Evolutionary conservation across 1,140 invertebrate species (phyloP).

Genomic region (Philopotamus ludificatus): DNA sequence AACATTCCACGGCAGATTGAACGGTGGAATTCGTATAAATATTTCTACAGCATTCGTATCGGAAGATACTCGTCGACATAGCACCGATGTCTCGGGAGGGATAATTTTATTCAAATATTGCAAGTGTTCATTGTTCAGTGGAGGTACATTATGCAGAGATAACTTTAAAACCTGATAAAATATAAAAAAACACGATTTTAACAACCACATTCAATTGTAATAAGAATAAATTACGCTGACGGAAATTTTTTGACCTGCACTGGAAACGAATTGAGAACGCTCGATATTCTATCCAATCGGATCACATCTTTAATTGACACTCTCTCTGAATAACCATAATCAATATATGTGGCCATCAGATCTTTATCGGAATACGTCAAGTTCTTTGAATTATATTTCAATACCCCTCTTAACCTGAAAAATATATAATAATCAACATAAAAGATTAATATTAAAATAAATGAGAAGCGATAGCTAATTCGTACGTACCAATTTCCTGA

Average conservation of each 20-base stretch:
- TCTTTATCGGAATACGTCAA: background rate
- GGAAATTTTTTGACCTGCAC: constrained; percentile 31
- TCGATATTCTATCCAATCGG: constrained; percentile 24
- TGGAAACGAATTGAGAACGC: constrained; percentile 31
- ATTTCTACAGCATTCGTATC: constrained; percentile 47
- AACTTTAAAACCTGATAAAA: constrained; percentile 31
- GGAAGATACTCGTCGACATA: constrained; percentile 23
- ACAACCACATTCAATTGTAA: background rate
- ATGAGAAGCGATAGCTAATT: too few species aligned
- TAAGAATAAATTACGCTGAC: background rate
- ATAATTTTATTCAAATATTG: constrained; percentile 22
- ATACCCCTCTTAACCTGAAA: constrained; percentile 30
- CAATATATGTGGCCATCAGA: constrained; percentile 26
- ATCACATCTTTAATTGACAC: constrained; percentile 30
- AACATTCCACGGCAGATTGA: constrained; percentile 51
- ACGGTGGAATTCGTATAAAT: constrained; percentile 51
- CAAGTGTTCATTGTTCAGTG: constrained; percentile 20
- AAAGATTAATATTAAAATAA: too few species aligned
- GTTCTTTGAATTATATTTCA: constrained; percentile 20
- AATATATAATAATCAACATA: background rate
- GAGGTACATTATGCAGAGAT: constrained; percentile 23
- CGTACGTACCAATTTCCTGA: constrained; percentile 37
- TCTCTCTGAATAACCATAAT: constrained; percentile 25
- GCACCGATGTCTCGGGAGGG: constrained; percentile 14
- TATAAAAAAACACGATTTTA: background rate